Evolutionary conservation across 2,888 invertebrate species (phyloP).

Genomic region (Tipula vernalis): DNA sequence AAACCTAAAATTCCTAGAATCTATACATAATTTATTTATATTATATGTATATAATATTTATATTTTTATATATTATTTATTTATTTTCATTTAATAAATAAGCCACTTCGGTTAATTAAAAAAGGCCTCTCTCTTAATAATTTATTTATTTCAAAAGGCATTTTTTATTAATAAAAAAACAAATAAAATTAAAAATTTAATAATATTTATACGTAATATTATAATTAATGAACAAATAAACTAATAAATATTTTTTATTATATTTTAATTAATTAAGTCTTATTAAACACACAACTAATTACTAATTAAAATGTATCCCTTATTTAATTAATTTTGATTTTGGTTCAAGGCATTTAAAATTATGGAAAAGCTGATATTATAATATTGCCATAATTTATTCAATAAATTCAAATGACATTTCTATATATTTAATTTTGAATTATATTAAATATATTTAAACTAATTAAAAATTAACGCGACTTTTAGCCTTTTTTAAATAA

Average conservation of each 20-base stretch:
- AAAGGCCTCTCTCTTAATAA: neutral
- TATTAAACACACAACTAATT: constrained; percentile 5
- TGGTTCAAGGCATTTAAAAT: neutral
- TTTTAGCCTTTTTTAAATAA: neutral
- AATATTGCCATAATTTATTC: neutral
- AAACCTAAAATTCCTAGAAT: neutral
- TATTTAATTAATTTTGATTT: neutral
- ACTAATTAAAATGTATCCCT: neutral
- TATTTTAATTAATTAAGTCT: constrained; percentile 4
- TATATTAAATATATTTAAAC: neutral
- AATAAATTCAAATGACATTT: neutral
- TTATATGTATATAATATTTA: neutral
- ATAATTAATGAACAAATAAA: neutral
- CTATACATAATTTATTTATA: neutral
- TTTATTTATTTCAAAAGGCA: neutral
- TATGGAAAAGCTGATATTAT: neutral
- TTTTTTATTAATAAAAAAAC: constrained; percentile 7
- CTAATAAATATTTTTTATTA: neutral
- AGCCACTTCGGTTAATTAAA: constrained; percentile 10
- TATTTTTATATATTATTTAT: neutral
- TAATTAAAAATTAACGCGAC: neutral
- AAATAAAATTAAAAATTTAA: neutral
- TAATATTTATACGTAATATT: neutral
- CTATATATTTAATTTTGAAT: neutral
- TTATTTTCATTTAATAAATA: constrained; percentile 9